phyloP scores from a whole-genome alignment of 2,113 vertebrate genomes.

The Perognathus longimembris region DNA sequence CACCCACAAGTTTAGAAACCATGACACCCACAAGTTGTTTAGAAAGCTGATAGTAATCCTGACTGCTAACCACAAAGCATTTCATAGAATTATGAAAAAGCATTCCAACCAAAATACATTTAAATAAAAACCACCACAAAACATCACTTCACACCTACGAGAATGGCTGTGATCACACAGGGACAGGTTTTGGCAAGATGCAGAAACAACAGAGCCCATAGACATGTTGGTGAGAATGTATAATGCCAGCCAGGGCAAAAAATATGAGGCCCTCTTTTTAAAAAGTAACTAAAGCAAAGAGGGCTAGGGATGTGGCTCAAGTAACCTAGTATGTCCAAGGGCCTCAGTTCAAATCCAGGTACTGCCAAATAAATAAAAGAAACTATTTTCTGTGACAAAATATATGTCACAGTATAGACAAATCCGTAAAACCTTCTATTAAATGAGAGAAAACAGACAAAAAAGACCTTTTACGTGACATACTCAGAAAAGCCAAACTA shows the following conservation, averaged over 20 bases:
- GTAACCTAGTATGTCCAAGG: too few species aligned
- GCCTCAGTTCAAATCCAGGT: too few species aligned
- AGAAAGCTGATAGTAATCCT: background rate
- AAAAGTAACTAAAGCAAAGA: background rate
- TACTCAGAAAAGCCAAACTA: background rate
- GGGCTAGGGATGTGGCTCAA: background rate
- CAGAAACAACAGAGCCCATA: background rate
- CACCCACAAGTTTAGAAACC: background rate
- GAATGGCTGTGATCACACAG: background rate
- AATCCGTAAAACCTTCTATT: background rate
- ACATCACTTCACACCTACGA: background rate
- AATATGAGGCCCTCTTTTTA: background rate
- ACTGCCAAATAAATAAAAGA: too few species aligned
- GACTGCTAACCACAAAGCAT: background rate
- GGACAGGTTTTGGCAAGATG: background rate
- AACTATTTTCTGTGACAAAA: background rate
- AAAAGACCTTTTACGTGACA: background rate
- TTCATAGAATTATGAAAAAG: background rate
- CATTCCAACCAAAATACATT: background rate
- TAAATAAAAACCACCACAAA: constrained; percentile 21
- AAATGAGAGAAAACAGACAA: background rate
- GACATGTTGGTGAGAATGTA: background rate
- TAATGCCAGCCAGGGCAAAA: background rate
- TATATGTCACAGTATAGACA: background rate
- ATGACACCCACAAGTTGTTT: background rate